Evolutionary conservation across 2,797 vertebrate species (phyloP).

Genomic region (Urocyon cinereoargenteus): DNA sequence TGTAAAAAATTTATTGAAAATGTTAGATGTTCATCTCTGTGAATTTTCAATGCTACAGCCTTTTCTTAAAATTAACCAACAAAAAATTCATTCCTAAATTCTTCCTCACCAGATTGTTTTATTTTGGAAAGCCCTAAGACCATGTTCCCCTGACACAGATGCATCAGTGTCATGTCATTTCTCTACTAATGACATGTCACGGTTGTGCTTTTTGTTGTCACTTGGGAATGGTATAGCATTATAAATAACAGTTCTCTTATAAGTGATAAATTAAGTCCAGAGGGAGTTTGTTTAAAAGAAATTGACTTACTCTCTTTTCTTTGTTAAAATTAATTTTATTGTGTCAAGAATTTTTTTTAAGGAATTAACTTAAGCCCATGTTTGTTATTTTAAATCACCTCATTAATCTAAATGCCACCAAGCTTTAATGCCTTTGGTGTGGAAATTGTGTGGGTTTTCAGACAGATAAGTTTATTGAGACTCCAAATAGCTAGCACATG

Average conservation of each 20-base stretch:
- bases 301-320: background rate
- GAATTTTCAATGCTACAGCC: conserved; percentile 14
- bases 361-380: background rate
- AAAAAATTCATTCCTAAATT: background rate
- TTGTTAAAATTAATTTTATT: conserved; percentile 61
- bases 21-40: conserved; percentile 27
- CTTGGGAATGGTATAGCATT: conserved; percentile 11
- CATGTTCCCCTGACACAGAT: background rate
- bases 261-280: conserved; percentile 23
- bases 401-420: conserved; percentile 4
- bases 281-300: conserved; percentile 54
- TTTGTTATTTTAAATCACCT: conserved; percentile 49
- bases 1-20: conserved; percentile 31
- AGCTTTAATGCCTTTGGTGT: background rate
- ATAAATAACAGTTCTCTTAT: background rate
- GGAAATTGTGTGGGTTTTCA: conserved; percentile 36
- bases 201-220: conserved; percentile 24
- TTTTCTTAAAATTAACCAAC: conserved; percentile 19
- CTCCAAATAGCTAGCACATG: background rate
- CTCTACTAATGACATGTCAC: background rate
- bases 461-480: background rate
- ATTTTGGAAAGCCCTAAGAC: background rate
- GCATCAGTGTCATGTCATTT: background rate
- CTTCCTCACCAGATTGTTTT: conserved; percentile 3
- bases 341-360: conserved; percentile 44